These are phyloP conservation scores for Aepyceros melampus DNA, from an alignment of 2,113 vertebrate species.

Conservation along the genomic window DNA sequence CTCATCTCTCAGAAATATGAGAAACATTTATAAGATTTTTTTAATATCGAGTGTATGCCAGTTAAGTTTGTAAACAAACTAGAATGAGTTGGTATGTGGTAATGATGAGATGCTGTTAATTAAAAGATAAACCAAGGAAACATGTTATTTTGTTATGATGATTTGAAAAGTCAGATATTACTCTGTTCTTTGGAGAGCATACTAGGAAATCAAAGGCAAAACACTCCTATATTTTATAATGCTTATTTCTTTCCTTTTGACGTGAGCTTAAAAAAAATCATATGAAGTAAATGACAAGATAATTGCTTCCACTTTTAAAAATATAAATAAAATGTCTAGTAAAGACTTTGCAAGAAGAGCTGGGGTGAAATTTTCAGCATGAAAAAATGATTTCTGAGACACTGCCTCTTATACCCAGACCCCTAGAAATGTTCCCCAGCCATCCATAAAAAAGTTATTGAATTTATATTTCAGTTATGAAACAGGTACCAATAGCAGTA, in stretches of 20 bases:
- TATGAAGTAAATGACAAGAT: background rate
- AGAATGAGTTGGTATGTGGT: slow-evolving; percentile 41
- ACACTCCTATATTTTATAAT: slow-evolving; percentile 12
- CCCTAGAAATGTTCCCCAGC: background rate
- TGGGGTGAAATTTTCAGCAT: background rate
- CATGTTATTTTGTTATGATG: slow-evolving; percentile 37
- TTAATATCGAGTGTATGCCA: slow-evolving; percentile 34
- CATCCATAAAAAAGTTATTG: background rate
- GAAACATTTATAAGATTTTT: slow-evolving; percentile 25
- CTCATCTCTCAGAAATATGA: background rate
- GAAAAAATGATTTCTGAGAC: background rate
- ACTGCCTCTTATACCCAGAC: background rate
- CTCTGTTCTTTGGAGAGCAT: background rate
- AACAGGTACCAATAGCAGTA: background rate
- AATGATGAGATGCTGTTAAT: slow-evolving; percentile 44
- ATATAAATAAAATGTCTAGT: background rate
- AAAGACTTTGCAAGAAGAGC: background rate
- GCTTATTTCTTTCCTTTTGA: slow-evolving; percentile 33
- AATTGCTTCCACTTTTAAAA: background rate
- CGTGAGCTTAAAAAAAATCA: background rate
- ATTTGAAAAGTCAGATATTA: slow-evolving; percentile 62
- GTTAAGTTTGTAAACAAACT: slow-evolving; percentile 21
- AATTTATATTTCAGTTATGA: background rate
- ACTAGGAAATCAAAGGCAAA: slow-evolving; percentile 31
- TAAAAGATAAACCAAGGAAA: slow-evolving; percentile 62